Conservation (phyloP, 2,888 invertebrate species). For the Neuroscelio doddi region DNA sequence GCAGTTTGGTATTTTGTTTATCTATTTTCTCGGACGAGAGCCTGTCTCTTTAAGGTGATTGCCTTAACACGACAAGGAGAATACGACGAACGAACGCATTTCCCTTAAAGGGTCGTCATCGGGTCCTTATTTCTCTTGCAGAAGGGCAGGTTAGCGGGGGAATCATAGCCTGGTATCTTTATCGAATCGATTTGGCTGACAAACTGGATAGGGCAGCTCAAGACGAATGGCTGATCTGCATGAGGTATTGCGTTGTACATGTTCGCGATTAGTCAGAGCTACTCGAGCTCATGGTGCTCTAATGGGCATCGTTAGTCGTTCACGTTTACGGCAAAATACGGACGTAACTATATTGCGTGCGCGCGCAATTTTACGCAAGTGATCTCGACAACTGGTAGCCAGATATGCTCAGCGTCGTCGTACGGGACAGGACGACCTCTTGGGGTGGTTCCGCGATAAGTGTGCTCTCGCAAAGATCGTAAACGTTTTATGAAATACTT, state of each 20-base stretch:
- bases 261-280: conserved; percentile 67
- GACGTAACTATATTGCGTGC: conserved; percentile 27
- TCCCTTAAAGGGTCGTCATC: conserved; percentile 57
- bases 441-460: conserved; percentile 5
- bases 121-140: conserved; percentile 23
- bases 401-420: conserved; percentile 10
- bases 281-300: conserved; percentile 61
- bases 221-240: conserved; percentile 69
- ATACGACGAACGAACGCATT: conserved; percentile 55
- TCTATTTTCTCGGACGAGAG: conserved; percentile 1
- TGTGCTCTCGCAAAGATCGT: conserved; percentile 4
- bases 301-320: conserved; percentile 69
- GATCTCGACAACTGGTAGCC: conserved; percentile 13
- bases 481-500: not conserved
- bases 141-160: conserved; percentile 41
- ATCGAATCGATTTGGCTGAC: conserved; percentile 69
- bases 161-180: conserved; percentile 67
- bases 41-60: conserved; percentile 46
- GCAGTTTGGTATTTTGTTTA: conserved; percentile 4
- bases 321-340: conserved; percentile 39
- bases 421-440: conserved; percentile 3
- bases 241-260: conserved; percentile 66
- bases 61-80: conserved; percentile 49
- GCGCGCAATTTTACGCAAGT: conserved; percentile 23
- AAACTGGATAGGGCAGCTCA: conserved; percentile 65